Base-by-base conservation (phyloP, 2,113 vertebrate genomes). In the Rhynchomys soricoides region DNA sequence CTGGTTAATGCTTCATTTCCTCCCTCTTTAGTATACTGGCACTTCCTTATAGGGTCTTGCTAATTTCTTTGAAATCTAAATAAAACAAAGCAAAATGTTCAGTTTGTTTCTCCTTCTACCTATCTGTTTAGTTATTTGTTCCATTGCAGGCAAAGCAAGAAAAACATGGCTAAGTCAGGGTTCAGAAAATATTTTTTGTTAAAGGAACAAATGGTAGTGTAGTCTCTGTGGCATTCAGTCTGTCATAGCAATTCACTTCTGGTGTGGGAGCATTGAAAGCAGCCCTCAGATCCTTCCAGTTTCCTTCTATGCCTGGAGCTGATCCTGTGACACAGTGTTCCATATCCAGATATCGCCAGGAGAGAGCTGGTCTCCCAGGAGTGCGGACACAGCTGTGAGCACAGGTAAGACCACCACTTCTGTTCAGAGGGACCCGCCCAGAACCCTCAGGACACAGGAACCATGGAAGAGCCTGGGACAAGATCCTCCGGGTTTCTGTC, bases 151-250 rank as follows among this genome's bases (percentile, higher is more conserved):
- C 8, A 50, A 50, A 24, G 10, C 52, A n/a, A 9, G 57, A 64
- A 91, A 96, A 96, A 85, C 31, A 34, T 73, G 19, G 70, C 66
- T 86, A 90, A 90, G 62, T 83, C 26, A 37, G n/a, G 4, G 17
- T 66, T 85, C 87, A 31, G 59, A n/a, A 83, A 71, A 40, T 37
- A 2, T 52, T 87, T 66, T 64, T 16, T 83, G 79, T 87, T 82
- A n/a, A 48, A 64, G 83, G 43, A 86, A 45, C 83, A 86, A 66
- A 43, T 31, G 88, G 7, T 92, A 89, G 48, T 88, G 90, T 82
- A 66, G 34, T 26, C 43, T 85, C 55, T 77, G 31, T 74, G 59
- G 34, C 26, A 22, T 13, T 62, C 7, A 34, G 16, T 79, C 7
- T 81, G 8, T 70, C 62, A 50, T 50, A 68, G 2, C 37, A 86